phyloP scores from a whole-genome alignment of 2,113 vertebrate genomes.

The Platichthys stellatus region DNA sequence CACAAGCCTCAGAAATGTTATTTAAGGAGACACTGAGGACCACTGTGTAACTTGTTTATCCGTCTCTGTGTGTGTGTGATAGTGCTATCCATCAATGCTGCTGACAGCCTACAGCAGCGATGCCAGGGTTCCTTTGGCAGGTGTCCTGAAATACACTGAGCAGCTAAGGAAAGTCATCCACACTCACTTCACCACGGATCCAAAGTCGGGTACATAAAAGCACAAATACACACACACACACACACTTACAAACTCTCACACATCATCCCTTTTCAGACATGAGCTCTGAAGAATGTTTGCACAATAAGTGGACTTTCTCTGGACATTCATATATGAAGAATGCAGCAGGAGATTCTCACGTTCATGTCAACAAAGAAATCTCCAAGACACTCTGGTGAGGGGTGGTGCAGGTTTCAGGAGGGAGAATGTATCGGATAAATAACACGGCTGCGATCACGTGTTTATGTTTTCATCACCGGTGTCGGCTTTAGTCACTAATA shows the following conservation, averaged over 20 bases:
- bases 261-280: no score
- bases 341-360: no score
- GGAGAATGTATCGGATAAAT: no score
- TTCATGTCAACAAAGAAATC: no score
- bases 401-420: no score
- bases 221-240: neutral
- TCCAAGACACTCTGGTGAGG: no score
- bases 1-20: neutral
- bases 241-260: neutral
- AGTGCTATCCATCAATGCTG: conserved; percentile 92
- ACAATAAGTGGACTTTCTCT: no score
- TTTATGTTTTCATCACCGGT: no score
- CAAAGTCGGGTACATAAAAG: conserved; percentile 56
- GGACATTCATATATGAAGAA: no score
- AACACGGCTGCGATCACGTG: no score
- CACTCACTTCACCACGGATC: conserved; percentile 61
- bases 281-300: no score
- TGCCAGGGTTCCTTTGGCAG: conserved; percentile 84
- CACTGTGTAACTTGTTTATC: neutral
- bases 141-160: conserved; percentile 86
- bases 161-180: conserved; percentile 82
- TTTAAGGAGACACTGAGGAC: neutral
- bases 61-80: neutral
- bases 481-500: no score
- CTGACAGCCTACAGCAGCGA: conserved; percentile 91